Evolutionary conservation across 2,888 invertebrate species (phyloP).

Genomic region (Ormyrus rosae): DNA sequence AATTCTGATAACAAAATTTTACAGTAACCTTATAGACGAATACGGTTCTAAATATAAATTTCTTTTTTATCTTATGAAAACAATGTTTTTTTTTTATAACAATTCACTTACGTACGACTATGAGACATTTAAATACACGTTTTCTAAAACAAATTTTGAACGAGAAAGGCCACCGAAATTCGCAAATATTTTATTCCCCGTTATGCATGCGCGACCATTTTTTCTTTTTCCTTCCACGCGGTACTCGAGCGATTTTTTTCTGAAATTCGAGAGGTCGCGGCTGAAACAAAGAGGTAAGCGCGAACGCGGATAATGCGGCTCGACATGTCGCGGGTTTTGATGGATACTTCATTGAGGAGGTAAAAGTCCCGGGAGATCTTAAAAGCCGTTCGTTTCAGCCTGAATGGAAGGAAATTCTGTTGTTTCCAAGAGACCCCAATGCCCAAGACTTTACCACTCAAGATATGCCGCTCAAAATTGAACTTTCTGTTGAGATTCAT

Average conservation of each 20-base stretch:
- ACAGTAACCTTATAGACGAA: too few relatives aligned
- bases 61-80: too few relatives aligned
- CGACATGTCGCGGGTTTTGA: conserved; percentile 16
- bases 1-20: too few relatives aligned
- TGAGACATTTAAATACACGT: too few relatives aligned
- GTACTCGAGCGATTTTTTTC: conserved; percentile 2
- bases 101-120: too few relatives aligned
- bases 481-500: too few relatives aligned
- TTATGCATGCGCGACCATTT: too few relatives aligned
- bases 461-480: not conserved
- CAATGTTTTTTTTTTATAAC: too few relatives aligned
- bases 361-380: conserved; percentile 25
- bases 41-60: too few relatives aligned
- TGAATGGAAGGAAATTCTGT: not conserved
- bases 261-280: conserved; percentile 22
- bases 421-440: not conserved
- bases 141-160: too few relatives aligned
- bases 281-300: conserved; percentile 11
- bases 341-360: conserved; percentile 45
- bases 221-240: not conserved
- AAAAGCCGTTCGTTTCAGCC: conserved; percentile 38
- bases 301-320: conserved; percentile 13
- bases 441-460: not conserved
- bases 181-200: too few relatives aligned
- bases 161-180: too few relatives aligned